Base-by-base conservation (phyloP, 1,140 invertebrate genomes). In the Trichonephila clavipes region DNA sequence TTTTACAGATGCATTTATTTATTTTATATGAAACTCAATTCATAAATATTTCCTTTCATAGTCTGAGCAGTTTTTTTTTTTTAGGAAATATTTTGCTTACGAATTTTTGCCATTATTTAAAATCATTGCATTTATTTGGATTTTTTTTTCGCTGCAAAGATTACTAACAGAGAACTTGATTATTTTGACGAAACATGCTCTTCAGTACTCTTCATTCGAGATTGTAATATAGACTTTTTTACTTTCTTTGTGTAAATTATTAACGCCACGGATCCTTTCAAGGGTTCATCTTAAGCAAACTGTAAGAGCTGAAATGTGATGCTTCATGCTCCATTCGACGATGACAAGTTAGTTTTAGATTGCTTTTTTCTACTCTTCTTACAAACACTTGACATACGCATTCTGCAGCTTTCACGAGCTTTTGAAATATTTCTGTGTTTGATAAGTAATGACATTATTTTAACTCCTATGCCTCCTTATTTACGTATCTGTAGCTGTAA, bases 331-430 rank as follows among this genome's bases (percentile, higher is more conserved):
- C 28, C 34, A 40, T 77, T 77, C 72, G 5, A 51, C 51, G 72
- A 77, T 77, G 72, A 77, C 72, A 77, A 77, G 72, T 77, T 77
- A 40, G 72, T 77, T 18, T 24, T 34, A 77, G 24, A 77, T 12
- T 12, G 51, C 7, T 51, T 51, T 51, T 51, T 51, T 34, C 72
- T 34, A 28, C 34, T 77, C 34, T 77, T 77, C 40, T 77, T 77
- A 28, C 72, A 18, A 14, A 28, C 72, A 34, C 72, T 77, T 40
- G 51, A 51, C 51, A 51, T 77, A 34, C 24, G 24, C 19, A 77
- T 40, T 77, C 72, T 24, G 28, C 34, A 28, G 24, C 16, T 64
- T 64, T 64, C 62, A 64, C 62, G 62, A 64, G 62, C 62, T 64
- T 64, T 16, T 64, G 19, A 64, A 64, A 19, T 64, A 64, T 64